Percentiles rank a stretch among this genome's conserved stretches.
Conservation (phyloP, 2,113 vertebrate genomes). For the Dendropsophus ebraccatus region DNA sequence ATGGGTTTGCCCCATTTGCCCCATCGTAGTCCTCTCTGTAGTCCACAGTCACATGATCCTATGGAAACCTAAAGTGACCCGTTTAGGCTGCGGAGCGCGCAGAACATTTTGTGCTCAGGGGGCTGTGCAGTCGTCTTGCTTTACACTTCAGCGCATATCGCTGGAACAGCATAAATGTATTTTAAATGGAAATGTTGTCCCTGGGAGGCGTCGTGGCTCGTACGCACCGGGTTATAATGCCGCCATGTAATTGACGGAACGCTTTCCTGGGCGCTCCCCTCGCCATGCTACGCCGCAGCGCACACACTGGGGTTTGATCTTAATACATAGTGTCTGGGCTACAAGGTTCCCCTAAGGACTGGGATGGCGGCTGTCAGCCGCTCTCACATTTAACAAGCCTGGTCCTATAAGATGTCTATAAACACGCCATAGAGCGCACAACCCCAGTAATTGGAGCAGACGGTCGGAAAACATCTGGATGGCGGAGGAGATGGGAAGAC, state of each 20-base stretch:
- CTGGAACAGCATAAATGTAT: not conserved
- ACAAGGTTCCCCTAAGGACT: slow-evolving; percentile 13
- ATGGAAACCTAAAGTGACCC: not conserved
- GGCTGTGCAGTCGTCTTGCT: not conserved
- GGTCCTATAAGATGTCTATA: not conserved
- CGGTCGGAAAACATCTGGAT: slow-evolving; percentile 35
- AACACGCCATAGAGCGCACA: not conserved
- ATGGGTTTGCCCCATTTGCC: not conserved
- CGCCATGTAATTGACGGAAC: not conserved
- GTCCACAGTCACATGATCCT: no score
- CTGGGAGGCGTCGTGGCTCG: not conserved
- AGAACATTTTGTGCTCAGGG: not conserved
- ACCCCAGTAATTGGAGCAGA: slow-evolving; percentile 28
- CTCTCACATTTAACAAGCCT: slow-evolving; percentile 39
- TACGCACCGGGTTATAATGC: not conserved
- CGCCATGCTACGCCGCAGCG: not conserved
- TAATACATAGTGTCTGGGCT: slow-evolving; percentile 29
- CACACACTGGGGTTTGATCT: slow-evolving; percentile 29
- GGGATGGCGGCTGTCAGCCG: slow-evolving; percentile 19
- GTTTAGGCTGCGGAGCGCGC: not conserved
- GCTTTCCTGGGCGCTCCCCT: not conserved
- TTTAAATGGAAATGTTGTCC: not conserved
- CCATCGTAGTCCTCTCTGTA: not conserved
- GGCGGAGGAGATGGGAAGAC: not conserved
- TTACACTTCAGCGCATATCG: not conserved